Evolutionary conservation across 2,797 vertebrate genomes (phyloP).

Genomic region (Acanthurus leucopareius): DNA sequence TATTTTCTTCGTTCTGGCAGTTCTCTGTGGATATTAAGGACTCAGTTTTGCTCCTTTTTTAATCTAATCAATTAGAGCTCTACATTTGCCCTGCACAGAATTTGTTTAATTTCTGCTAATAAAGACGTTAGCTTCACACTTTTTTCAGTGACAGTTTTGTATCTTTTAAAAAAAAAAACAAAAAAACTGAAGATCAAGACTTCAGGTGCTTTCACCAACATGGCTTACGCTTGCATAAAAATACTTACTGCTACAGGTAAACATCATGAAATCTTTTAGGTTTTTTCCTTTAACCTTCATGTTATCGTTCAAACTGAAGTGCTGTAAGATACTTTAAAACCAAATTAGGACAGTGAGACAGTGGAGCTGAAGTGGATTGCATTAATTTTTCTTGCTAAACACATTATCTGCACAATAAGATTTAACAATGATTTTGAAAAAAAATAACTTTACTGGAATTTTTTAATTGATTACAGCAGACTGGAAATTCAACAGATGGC

Average conservation of each 20-base stretch:
- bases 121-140: background rate
- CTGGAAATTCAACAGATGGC: conserved; percentile 51
- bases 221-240: background rate
- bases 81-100: background rate
- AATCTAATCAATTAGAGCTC: background rate
- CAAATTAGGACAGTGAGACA: background rate
- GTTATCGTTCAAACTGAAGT: background rate
- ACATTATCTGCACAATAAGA: background rate
- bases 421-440: conserved; percentile 5
- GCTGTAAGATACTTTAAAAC: conserved; percentile 3
- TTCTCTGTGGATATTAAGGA: conserved; percentile 6
- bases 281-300: background rate
- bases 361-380: background rate
- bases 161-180: background rate
- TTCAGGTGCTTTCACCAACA: background rate
- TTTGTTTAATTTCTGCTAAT: background rate
- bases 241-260: background rate
- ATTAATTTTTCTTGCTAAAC: conserved; percentile 3
- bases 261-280: background rate
- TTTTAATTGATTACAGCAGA: conserved; percentile 43
- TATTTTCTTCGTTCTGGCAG: conserved; percentile 18
- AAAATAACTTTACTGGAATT: conserved; percentile 5
- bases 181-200: background rate
- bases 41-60: background rate
- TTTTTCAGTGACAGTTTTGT: background rate